Base-by-base conservation (phyloP, 2,888 invertebrate genomes). In the Drosophila neonasuta region DNA sequence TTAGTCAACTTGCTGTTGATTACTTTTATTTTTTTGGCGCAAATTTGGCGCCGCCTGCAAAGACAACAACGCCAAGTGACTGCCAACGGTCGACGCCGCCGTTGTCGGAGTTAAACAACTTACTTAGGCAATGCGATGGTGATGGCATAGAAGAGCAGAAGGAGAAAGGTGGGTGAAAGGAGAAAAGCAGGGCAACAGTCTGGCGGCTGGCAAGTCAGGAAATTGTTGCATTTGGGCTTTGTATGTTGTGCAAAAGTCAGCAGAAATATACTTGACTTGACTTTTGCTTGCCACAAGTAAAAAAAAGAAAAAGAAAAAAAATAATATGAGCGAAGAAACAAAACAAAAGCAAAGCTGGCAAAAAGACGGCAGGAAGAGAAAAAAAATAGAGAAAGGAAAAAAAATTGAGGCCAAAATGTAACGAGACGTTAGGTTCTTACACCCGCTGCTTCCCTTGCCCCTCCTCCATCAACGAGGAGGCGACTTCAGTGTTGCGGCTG, bases 261-360 rank as follows among this genome's bases (percentile, higher is more conserved):
- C 77, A 79, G 70, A 82, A 82, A 87, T 87, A 68, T 75, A 83
- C 87, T 85, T 85, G 80, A 75, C 82, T 85, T 87, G 87, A 82
- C 87, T 83, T 83, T 74, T 85, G 71, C 74, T 85, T 77, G 86
- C 86, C 80, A 67, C 87, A 85, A 71, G 64, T 66, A 65, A 68
- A 52, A 39, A 39, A 41, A 42, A 68, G 42, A 24, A 5, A 24
- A 24, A 24, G n/a, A 0, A 24, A 24, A 24, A 24, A 24, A 24
- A 24, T 24, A 24, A 24, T 24, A 60, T 32, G 52, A 49, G 11
- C 29, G 11, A 54, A 65, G 51, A 36, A 59, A 67, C 58, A 59
- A 48, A 46, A 60, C 34, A 45, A 51, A 58, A 24, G 30, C 41
- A 15, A 46, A 52, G 45, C 42, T 44, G 51, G 51, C 29, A 20